Conservation (phyloP, 30 jellyfish, hydroid and myxozoan genomes). For the Turritopsis dohrnii region DNA sequence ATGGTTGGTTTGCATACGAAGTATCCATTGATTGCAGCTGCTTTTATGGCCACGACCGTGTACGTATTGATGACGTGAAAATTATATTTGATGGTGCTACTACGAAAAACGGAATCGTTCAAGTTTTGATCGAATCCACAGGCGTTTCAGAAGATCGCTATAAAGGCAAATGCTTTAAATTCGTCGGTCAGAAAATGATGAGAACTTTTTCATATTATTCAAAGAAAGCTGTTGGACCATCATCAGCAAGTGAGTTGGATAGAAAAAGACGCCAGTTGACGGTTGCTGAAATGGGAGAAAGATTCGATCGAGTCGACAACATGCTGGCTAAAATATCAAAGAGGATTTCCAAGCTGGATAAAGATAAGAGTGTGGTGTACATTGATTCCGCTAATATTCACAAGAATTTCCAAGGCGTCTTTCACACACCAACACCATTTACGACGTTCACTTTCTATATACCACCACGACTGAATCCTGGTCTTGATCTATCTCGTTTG, state of each 20-base stretch:
- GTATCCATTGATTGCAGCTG: not conserved
- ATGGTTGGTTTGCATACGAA: slow-evolving; percentile 3
- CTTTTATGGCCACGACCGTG: slow-evolving; percentile 23
- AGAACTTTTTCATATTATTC: slow-evolving; percentile 26
- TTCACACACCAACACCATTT: slow-evolving; percentile 21
- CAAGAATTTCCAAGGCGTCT: slow-evolving; percentile 13
- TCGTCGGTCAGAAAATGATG: slow-evolving; percentile 28
- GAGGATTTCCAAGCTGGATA: not conserved
- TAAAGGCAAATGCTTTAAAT: slow-evolving; percentile 28
- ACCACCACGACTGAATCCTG: slow-evolving; percentile 17
- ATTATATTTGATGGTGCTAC: slow-evolving; percentile 19
- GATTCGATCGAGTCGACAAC: not conserved
- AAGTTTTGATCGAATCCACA: slow-evolving; percentile 21
- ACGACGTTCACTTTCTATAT: slow-evolving; percentile 6
- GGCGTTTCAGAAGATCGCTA: slow-evolving; percentile 30
- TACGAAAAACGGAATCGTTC: slow-evolving; percentile 24
- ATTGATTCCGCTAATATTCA: slow-evolving; percentile 20
- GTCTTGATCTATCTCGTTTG: slow-evolving; percentile 12
- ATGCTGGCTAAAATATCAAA: not conserved
- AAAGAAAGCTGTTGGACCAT: slow-evolving; percentile 1
- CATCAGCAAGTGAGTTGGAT: not conserved
- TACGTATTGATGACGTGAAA: slow-evolving; percentile 29
- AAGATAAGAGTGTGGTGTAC: not conserved
- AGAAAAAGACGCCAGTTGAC: not conserved
- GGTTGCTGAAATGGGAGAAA: not conserved